These are phyloP conservation scores for Petrosia ficiformis DNA, from an alignment of 37 sponge, comb jelly and placozoan genomes.

Conservation along the genomic window DNA sequence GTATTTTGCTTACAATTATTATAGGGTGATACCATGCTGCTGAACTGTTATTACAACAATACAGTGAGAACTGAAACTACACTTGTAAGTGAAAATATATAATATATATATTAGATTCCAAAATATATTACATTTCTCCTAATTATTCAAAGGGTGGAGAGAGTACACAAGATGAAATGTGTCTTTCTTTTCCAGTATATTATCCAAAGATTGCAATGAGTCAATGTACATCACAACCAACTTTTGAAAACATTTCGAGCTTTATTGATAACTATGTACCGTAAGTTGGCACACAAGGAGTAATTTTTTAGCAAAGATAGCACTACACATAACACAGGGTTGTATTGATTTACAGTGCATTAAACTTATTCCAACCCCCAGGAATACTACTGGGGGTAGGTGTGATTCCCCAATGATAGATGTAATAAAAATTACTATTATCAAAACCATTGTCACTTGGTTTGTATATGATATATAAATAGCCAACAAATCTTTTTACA, in stretches of 20 bases:
- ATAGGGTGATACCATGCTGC: conserved; percentile 22
- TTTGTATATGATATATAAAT: too few relatives aligned
- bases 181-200: conserved; percentile 27
- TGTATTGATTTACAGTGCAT: too few relatives aligned
- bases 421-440: too few relatives aligned
- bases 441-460: too few relatives aligned
- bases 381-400: too few relatives aligned
- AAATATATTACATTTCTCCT: background rate
- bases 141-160: conserved; percentile 32
- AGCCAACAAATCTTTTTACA: too few relatives aligned
- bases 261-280: conserved; percentile 7
- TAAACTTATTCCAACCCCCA: too few relatives aligned
- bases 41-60: conserved; percentile 20
- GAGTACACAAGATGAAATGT: conserved; percentile 43
- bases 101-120: background rate
- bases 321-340: too few relatives aligned
- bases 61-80: background rate
- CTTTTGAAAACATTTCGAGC: background rate
- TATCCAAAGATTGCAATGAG: conserved; percentile 20
- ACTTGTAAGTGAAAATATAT: conserved; percentile 5
- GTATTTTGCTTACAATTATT: background rate
- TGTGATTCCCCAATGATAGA: too few relatives aligned
- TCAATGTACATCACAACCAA: background rate
- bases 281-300: too few relatives aligned
- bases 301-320: too few relatives aligned